phyloP scores from a whole-genome alignment of 2,888 invertebrate genomes.

The Marasmarcha lunaedactyla region DNA sequence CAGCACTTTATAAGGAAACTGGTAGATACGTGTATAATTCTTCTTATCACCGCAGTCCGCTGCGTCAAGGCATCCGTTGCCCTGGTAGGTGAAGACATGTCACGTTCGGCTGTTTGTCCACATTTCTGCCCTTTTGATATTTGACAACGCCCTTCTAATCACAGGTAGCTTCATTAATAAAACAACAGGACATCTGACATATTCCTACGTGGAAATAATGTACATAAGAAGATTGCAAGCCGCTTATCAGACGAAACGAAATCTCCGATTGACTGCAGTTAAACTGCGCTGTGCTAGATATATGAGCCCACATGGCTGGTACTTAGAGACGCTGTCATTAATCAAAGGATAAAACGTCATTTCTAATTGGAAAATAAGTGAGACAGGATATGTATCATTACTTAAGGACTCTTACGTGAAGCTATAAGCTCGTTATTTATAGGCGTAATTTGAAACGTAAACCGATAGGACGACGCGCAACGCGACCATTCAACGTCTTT shows the following conservation, averaged over 20 bases:
- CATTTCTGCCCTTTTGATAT: slow-evolving; percentile 1
- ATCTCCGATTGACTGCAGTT: slow-evolving; percentile 28
- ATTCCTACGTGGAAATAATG: slow-evolving; percentile 16
- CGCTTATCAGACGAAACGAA: slow-evolving; percentile 31
- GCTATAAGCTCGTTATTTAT: background rate
- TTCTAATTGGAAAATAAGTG: slow-evolving; percentile 49
- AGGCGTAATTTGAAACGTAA: background rate
- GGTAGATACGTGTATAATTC: background rate
- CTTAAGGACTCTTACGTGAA: background rate
- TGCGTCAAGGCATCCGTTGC: background rate
- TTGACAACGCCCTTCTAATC: slow-evolving; percentile 5
- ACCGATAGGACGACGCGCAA: too few species aligned
- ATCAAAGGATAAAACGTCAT: slow-evolving; percentile 38
- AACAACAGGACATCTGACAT: slow-evolving; percentile 23
- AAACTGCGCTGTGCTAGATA: slow-evolving; percentile 31
- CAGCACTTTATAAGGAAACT: background rate
- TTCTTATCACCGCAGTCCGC: too few species aligned
- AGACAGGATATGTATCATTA: slow-evolving; percentile 22
- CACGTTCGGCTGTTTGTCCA: background rate
- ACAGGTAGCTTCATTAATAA: slow-evolving; percentile 25
- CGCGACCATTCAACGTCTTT: background rate
- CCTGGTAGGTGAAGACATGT: background rate
- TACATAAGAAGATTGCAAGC: slow-evolving; percentile 16
- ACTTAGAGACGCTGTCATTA: slow-evolving; percentile 38
- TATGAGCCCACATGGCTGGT: slow-evolving; percentile 25